Base-by-base conservation (phyloP, 2,113 vertebrate genomes). In the Lasiurus cinereus region DNA sequence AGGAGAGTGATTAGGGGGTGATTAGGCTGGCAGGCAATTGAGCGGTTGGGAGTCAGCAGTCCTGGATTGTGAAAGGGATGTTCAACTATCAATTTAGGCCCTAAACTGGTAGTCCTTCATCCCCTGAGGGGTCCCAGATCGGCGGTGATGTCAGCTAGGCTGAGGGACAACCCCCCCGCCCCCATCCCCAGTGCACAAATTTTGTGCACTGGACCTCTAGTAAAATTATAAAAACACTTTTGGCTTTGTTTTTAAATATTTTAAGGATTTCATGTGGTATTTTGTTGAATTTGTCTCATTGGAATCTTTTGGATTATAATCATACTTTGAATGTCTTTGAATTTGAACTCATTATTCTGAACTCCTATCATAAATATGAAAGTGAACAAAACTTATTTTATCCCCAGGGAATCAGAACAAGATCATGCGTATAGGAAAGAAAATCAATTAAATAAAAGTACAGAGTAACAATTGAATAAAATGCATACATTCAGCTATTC, bases 171-270 rank as follows among this genome's bases (percentile, higher is more conserved):
- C 54, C 54, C 54, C 7, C 18, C 54, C 39, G 39, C 39, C 39
- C 39, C 39, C 39, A 39, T 46, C 46, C 46, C 46, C 46, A 21
- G 19, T 8, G 18, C 19, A 21, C 6, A 2, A 56, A 56, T 56
- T 56, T 56, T 5, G 5, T 56, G 54, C 18, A 56, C 6, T 2
- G 7, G 6, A 19, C 19, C 54, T 56, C 18, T 91, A 88, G 46
- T 83, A 36, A 12, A 46, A 80, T 94, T 80, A 7, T 69, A 19
- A 74, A 90, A 83, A 10, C n/a, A 36, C 3, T n/a, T 76, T 87
- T 80, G 33, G 14, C 8, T 80, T 93, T 80, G 11, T 15, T 80
- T 59, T 70, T n/a, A 92, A 76, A 67, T 72, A 92, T 94, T 80
- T 80, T 22, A 74, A 85, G 6, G 12, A 62, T 62, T 83, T 76